A percentile compares a stretch with the other conserved stretches of the same genome.
Conservation (phyloP, 2,888 invertebrate species). For the Acleris sparsana region DNA sequence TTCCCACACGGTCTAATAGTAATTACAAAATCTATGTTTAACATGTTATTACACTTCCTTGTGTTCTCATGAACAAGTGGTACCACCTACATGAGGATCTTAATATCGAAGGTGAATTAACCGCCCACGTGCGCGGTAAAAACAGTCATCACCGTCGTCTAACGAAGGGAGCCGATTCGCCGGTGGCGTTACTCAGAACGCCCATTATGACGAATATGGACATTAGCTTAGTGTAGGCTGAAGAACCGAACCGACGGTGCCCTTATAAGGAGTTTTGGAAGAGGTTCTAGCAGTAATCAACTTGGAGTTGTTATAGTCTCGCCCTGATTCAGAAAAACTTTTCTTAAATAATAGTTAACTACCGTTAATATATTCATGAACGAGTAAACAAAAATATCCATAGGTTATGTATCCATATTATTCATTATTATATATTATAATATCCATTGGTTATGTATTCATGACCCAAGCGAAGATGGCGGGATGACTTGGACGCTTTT, state of each 20-base stretch:
- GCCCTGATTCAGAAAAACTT: neutral
- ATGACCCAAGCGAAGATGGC: too few species aligned
- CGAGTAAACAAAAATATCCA: too few species aligned
- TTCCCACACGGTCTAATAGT: slow-evolving; percentile 55
- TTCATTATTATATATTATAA: too few species aligned
- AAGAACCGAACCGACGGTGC: slow-evolving; percentile 59
- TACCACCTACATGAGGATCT: slow-evolving; percentile 74
- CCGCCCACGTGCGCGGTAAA: slow-evolving; percentile 69
- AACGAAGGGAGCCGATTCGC: slow-evolving; percentile 79
- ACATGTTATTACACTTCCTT: slow-evolving; percentile 54
- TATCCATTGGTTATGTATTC: too few species aligned
- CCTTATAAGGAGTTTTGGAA: slow-evolving; percentile 64
- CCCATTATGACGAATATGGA: slow-evolving; percentile 77
- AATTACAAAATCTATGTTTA: slow-evolving; percentile 53
- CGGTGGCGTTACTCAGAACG: slow-evolving; percentile 70
- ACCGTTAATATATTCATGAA: too few species aligned
- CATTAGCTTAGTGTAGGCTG: slow-evolving; percentile 68
- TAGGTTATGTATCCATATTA: too few species aligned
- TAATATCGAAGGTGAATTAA: slow-evolving; percentile 77
- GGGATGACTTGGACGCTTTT: too few species aligned
- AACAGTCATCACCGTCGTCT: slow-evolving; percentile 70
- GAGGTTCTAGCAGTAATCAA: slow-evolving; percentile 28
- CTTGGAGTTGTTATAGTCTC: slow-evolving; percentile 7
- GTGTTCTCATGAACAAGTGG: slow-evolving; percentile 55
- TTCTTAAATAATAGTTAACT: too few species aligned